Evolutionary conservation across 2,888 invertebrate genomes (phyloP).

Genomic region (Temnothorax unifasciatus): DNA sequence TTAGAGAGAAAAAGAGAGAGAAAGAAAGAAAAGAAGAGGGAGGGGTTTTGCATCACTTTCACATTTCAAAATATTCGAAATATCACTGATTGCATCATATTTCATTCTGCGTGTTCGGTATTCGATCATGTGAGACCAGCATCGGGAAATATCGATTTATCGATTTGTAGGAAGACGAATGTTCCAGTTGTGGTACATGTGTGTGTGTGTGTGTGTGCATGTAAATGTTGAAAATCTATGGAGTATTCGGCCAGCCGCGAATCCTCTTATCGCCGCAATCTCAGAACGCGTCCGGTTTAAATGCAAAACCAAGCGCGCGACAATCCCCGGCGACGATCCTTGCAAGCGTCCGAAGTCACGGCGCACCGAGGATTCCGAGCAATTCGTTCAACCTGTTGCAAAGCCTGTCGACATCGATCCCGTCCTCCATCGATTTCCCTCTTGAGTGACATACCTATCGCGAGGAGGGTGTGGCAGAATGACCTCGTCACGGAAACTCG

Average conservation of each 20-base stretch:
- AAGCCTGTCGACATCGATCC: constrained; percentile 78
- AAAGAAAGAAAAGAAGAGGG: neutral
- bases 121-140: neutral
- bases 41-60: neutral
- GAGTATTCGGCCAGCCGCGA: constrained; percentile 58
- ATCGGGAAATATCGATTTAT: neutral
- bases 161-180: neutral
- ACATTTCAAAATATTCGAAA: neutral
- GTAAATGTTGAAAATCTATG: constrained; percentile 36
- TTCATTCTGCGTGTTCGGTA: neutral
- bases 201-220: too few species aligned
- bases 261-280: constrained; percentile 74
- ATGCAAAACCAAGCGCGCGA: constrained; percentile 51
- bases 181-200: neutral
- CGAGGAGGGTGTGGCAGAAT: constrained; percentile 74
- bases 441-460: constrained; percentile 65
- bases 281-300: constrained; percentile 64
- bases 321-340: constrained; percentile 56
- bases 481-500: constrained; percentile 65
- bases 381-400: constrained; percentile 79
- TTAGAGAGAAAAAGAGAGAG: neutral
- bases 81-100: neutral
- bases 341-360: constrained; percentile 63
- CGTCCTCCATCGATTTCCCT: constrained; percentile 75
- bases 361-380: constrained; percentile 67